phyloP scores from a whole-genome alignment of 2,113 vertebrate species.

The Muntiacus muntjak region DNA sequence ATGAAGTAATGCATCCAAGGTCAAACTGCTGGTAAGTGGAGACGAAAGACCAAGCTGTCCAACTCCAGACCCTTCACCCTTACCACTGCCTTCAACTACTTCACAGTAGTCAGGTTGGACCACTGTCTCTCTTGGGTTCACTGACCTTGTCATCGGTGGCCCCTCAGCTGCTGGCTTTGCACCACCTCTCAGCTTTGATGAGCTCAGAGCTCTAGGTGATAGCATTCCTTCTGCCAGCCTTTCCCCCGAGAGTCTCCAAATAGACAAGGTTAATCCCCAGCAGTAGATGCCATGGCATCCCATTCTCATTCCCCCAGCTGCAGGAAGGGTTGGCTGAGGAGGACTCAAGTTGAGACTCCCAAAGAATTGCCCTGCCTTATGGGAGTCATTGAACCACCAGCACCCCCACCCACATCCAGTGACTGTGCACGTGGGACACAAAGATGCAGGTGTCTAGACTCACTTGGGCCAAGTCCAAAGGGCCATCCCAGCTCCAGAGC shows the following conservation, averaged over 20 bases:
- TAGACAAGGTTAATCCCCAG: not conserved
- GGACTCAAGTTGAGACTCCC: not conserved
- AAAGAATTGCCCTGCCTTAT: not conserved
- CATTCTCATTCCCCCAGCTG: not conserved
- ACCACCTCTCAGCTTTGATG: not conserved
- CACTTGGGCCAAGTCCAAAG: not conserved
- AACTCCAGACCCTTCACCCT: not conserved
- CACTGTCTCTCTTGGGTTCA: not conserved
- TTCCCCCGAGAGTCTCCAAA: not conserved
- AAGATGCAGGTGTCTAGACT: not conserved
- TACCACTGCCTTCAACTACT: not conserved
- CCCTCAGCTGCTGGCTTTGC: not conserved
- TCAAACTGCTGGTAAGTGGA: not conserved
- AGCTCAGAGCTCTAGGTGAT: not conserved
- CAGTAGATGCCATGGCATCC: not conserved
- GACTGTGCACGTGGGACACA: rapidly evolving
- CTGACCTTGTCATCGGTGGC: not conserved
- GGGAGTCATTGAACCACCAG: not conserved
- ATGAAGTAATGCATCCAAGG: not conserved
- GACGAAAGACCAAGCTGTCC: not conserved
- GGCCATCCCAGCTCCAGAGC: no score
- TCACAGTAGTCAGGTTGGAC: not conserved
- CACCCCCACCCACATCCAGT: not conserved
- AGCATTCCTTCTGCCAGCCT: not conserved
- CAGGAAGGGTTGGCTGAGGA: not conserved